phyloP scores from a whole-genome alignment of 2,888 invertebrate genomes.

The Labia minor region DNA sequence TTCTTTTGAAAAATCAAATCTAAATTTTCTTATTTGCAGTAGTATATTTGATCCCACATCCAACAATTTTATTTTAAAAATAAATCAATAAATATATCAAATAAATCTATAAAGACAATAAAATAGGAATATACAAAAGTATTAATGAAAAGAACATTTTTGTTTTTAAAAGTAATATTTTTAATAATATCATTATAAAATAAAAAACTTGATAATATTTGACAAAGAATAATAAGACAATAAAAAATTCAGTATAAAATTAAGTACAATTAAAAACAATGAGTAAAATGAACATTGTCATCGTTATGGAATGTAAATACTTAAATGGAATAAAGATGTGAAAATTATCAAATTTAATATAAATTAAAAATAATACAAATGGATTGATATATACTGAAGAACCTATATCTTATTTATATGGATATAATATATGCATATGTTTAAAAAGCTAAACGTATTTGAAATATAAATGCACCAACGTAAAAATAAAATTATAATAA shows the following conservation, averaged over 20 bases:
- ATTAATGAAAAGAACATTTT: too few relatives aligned
- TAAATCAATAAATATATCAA: too few relatives aligned
- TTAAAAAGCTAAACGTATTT: background rate
- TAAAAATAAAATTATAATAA: background rate
- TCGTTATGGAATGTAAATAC: constrained; percentile 8
- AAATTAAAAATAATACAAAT: background rate
- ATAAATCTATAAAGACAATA: too few relatives aligned
- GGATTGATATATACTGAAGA: background rate
- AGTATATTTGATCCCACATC: too few relatives aligned
- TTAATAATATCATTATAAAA: constrained; percentile 13
- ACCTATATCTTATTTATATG: background rate
- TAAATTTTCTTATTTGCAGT: too few relatives aligned
- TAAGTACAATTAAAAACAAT: background rate
- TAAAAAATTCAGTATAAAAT: background rate
- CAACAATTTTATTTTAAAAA: too few relatives aligned
- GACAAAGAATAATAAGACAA: background rate
- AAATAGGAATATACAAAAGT: too few relatives aligned
- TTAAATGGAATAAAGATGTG: background rate
- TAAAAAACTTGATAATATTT: background rate
- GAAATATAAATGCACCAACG: background rate
- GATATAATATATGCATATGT: background rate
- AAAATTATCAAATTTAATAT: background rate
- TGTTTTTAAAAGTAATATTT: background rate
- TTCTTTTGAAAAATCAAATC: too few relatives aligned
- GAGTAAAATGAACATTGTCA: background rate